phyloP scores from a whole-genome alignment of 35 echinoderm and acorn worm genomes.

The Chiridota heheva region DNA sequence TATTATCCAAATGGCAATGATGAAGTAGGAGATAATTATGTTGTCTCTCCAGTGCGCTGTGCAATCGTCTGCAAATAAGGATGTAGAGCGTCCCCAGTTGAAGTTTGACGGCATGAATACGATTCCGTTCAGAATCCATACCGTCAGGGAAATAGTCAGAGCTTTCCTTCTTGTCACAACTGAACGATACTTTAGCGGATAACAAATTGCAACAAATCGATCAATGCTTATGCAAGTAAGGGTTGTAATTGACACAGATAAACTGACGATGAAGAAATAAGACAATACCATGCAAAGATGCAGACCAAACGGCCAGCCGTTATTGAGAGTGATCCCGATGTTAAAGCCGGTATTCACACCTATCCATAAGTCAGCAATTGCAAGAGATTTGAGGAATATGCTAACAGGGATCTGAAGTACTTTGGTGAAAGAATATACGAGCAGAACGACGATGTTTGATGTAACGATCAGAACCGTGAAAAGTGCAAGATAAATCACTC shows the following conservation, averaged over 20 bases:
- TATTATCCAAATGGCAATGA: constrained; percentile 58
- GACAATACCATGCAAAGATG: constrained; percentile 46
- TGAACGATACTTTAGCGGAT: constrained; percentile 58
- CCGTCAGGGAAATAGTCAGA: background rate
- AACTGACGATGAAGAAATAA: constrained; percentile 49
- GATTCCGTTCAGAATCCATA: constrained; percentile 51
- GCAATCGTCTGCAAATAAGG: constrained; percentile 13
- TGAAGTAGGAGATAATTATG: constrained; percentile 51
- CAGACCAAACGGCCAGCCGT: constrained; percentile 52
- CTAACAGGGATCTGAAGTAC: constrained; percentile 44
- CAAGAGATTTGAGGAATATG: constrained; percentile 70
- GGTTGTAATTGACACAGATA: constrained; percentile 56
- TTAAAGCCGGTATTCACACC: constrained; percentile 56
- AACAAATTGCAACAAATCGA: constrained; percentile 67
- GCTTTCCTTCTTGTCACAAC: constrained; percentile 40
- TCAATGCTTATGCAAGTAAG: constrained; percentile 66
- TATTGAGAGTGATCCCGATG: constrained; percentile 44
- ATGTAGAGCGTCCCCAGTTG: constrained; percentile 13
- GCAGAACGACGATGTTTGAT: constrained; percentile 55
- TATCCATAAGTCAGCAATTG: constrained; percentile 66
- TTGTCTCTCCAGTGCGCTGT: constrained; percentile 52
- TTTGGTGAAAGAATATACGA: constrained; percentile 48
- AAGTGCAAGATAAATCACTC: constrained; percentile 32
- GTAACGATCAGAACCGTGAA: constrained; percentile 55
- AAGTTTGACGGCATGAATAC: constrained; percentile 62